Conservation (phyloP, 2,888 invertebrate species). For the Autographa gamma region DNA sequence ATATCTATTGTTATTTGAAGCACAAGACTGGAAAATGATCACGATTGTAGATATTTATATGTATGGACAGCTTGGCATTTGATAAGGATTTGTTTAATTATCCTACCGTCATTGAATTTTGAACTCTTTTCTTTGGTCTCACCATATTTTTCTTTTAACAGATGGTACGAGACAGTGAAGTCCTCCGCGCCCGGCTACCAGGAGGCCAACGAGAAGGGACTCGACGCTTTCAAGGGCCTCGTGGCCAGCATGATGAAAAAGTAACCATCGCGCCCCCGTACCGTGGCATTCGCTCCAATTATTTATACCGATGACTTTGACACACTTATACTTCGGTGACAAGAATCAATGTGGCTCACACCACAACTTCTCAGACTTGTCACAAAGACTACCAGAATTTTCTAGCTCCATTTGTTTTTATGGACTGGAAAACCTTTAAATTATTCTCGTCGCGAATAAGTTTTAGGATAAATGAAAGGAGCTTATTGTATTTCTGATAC, state of each 20-base stretch:
- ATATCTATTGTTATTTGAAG: no score
- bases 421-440: background rate
- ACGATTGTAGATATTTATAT: no score
- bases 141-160: constrained; percentile 49
- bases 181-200: constrained; percentile 83
- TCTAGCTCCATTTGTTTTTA: background rate
- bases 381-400: background rate
- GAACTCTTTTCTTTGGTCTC: no score
- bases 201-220: constrained; percentile 88
- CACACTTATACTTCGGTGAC: constrained; percentile 6
- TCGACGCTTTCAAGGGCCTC: constrained; percentile 87
- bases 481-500: constrained; percentile 33
- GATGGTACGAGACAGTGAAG: constrained; percentile 85
- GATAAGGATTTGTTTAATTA: background rate
- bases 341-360: background rate
- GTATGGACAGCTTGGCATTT: no score
- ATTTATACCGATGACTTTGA: constrained; percentile 41
- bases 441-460: background rate
- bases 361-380: constrained; percentile 16
- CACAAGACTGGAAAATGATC: no score
- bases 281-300: constrained; percentile 33
- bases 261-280: constrained; percentile 60
- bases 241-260: constrained; percentile 82
- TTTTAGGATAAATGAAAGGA: constrained; percentile 44
- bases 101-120: background rate